phyloP scores from a whole-genome alignment of 2,113 vertebrate species.

The Raja brachyura region DNA sequence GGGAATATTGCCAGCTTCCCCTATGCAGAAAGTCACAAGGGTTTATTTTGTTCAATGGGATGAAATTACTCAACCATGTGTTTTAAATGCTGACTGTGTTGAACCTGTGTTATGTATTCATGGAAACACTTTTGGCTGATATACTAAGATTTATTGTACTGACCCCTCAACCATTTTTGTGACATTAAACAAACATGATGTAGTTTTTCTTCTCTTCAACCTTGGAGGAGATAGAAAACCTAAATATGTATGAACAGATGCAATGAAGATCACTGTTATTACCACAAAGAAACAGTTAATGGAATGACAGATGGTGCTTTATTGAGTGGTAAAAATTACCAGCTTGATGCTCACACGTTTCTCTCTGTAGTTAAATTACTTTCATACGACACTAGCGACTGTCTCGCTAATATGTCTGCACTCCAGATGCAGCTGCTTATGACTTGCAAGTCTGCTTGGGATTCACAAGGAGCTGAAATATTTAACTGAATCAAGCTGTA shows the following conservation, averaged over 20 bases:
- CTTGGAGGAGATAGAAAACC: neutral
- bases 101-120: neutral
- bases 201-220: neutral
- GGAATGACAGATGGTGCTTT: conserved; percentile 10
- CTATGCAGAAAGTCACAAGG: neutral
- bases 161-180: neutral
- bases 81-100: neutral
- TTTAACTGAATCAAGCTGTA: conserved; percentile 14
- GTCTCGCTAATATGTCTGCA: neutral
- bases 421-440: conserved; percentile 6
- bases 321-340: conserved; percentile 6
- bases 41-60: neutral
- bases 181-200: too few relatives aligned
- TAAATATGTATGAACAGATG: conserved; percentile 26
- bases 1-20: neutral
- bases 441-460: neutral
- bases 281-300: neutral
- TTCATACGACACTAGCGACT: neutral
- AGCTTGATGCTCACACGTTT: neutral
- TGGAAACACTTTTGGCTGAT: neutral
- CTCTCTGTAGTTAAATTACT: neutral
- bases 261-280: neutral
- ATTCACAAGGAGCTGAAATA: neutral
- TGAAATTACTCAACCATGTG: neutral
- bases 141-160: neutral